These are phyloP conservation scores for Dermatophagoides farinae DNA, from an alignment of 1,140 invertebrate species.

Conservation along the genomic window DNA sequence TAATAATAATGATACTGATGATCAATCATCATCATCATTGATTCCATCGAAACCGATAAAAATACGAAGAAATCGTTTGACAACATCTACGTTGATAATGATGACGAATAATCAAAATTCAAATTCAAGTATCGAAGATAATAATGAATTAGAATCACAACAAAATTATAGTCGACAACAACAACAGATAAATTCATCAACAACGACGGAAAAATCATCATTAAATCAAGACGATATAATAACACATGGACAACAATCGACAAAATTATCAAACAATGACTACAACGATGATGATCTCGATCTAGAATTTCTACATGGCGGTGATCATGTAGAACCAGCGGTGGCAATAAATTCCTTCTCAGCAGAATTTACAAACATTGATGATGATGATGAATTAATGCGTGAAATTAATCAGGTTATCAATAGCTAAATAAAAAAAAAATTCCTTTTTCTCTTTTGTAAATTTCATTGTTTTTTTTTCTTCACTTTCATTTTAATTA, in stretches of 20 bases:
- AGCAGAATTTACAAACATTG: slow-evolving; percentile 2
- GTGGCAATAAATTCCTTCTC: background rate
- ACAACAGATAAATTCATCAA: no score
- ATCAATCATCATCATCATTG: background rate
- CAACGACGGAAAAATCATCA: background rate
- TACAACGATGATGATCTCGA: background rate
- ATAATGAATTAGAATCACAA: no score
- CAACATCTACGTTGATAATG: background rate
- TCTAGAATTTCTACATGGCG: background rate
- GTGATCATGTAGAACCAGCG: background rate
- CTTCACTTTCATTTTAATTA: background rate
- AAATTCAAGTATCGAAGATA: no score
- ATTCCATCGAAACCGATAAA: background rate
- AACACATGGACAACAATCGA: background rate
- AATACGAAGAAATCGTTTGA: background rate
- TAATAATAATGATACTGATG: background rate
- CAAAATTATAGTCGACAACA: no score
- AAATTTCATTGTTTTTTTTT: background rate
- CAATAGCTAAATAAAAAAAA: slow-evolving; percentile 11
- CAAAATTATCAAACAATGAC: background rate
- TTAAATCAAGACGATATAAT: background rate
- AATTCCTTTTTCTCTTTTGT: background rate
- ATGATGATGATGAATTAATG: slow-evolving; percentile 17
- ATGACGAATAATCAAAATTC: no score
- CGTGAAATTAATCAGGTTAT: slow-evolving; percentile 17